A percentile compares a stretch with the other conserved stretches of the same genome.
Conservation (phyloP, 2,797 vertebrate genomes). For the Poeciliopsis presidionis region DNA sequence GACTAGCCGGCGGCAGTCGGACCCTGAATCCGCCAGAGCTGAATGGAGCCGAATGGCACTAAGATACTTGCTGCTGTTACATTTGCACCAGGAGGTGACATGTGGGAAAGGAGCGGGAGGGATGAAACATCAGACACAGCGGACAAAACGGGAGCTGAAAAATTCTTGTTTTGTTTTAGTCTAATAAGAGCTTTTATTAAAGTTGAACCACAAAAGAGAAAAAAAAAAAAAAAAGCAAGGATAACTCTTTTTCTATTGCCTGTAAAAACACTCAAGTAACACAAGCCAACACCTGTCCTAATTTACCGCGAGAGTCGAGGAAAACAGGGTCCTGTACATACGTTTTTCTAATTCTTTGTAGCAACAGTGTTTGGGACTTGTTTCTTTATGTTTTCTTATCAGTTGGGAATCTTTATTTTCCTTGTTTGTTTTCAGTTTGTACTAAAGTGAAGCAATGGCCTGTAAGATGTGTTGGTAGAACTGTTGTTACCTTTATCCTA, state of each 20-base stretch:
- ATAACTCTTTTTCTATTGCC: conserved; percentile 62
- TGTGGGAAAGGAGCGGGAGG: conserved; percentile 2
- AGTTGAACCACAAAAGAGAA: conserved; percentile 38
- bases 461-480: conserved; percentile 79
- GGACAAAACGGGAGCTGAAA: conserved; percentile 20
- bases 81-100: conserved; percentile 69
- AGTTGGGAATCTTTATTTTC: conserved; percentile 70
- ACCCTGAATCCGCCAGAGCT: conserved; percentile 47
- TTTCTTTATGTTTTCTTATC: conserved; percentile 80
- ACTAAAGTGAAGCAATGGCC: conserved; percentile 71
- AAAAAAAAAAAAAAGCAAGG: conserved; percentile 38
- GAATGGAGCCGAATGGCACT: conserved; percentile 45
- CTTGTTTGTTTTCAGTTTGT: conserved; percentile 60
- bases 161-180: conserved; percentile 34
- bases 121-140: conserved; percentile 10
- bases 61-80: conserved; percentile 68
- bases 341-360: conserved; percentile 95
- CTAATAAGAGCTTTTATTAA: conserved; percentile 67
- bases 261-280: conserved; percentile 72
- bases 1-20: conserved; percentile 33
- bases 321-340: conserved; percentile 99
- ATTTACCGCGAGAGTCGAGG: conserved; percentile 78
- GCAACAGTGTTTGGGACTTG: conserved; percentile 89
- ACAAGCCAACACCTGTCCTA: conserved; percentile 70
- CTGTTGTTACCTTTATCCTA: conserved; percentile 71